Evolutionary conservation across 2,113 vertebrate genomes (phyloP), one percentile per base, ranked within the genome.

Genomic region (Xiphophorus maculatus): DNA sequence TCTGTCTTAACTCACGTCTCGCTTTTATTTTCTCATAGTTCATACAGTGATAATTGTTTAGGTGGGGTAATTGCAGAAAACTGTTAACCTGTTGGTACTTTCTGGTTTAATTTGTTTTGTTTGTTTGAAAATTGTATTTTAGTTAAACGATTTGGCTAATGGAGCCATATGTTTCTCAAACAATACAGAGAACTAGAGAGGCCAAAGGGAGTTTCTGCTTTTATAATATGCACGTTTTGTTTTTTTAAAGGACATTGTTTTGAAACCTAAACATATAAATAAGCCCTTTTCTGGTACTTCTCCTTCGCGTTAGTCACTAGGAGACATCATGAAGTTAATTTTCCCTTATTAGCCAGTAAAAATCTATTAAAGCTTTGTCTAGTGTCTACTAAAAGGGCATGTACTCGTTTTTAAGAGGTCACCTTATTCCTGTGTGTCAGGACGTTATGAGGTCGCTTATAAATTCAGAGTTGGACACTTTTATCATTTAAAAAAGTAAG

Each of bases 331-430:
- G 5, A 30, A 58, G 51, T 58, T 74, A 63, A 54, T 11, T 28
- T 42, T 63, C 12, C 61, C 17, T 42, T 25, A 67, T 58, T 54
- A 30, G 35, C 63, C 17, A 14, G 5, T 17, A 63, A 19, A 40
- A 42, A 29, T 40, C 81, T 51, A 27, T 79, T 63, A 77, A 61
- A 19, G 17, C 42, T 54, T 58, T 63, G 64, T 37, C 69, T 66
- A 17, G 29, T 77, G 14, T 48, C 63, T 11, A 74, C 79, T 81
- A 79, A 81, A 76, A 37, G 28, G 30, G 14, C 44, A 64, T 67
- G 29, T 29, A 67, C 54, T 1, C n/a, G 35, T 0, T 75, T 82
- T 77, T 51, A 78, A 72, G 1, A 71, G 63, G 22, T 62, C 25
- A 28, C 12, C 54, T 48, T 60, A 33, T 62, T 69, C 85, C 30